phyloP scores from a whole-genome alignment of 1,140 invertebrate genomes.

The Adelges cooleyi region DNA sequence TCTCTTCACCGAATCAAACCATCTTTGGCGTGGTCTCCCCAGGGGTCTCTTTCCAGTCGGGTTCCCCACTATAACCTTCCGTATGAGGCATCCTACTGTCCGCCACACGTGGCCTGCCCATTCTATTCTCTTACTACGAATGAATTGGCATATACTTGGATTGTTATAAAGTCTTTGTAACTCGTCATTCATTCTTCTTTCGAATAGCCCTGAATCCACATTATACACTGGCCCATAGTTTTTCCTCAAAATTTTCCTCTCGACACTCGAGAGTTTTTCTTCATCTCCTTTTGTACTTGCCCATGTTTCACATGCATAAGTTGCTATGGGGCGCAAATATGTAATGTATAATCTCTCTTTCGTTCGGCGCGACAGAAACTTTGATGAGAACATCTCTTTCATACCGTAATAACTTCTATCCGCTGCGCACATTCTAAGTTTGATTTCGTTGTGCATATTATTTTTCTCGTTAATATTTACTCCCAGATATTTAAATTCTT shows the following conservation, averaged over 20 bases:
- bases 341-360: too few relatives aligned
- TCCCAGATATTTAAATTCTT: not conserved
- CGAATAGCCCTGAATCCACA: not conserved
- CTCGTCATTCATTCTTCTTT: not conserved
- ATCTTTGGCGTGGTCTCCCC: too few relatives aligned
- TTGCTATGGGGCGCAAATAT: too few relatives aligned
- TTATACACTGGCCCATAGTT: not conserved
- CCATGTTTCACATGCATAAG: not conserved
- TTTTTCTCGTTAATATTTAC: not conserved
- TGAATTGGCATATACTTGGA: not conserved
- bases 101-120: not conserved
- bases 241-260: not conserved
- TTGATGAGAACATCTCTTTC: too few relatives aligned
- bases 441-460: not conserved
- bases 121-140: not conserved
- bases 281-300: not conserved
- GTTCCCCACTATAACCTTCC: not conserved
- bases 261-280: not conserved
- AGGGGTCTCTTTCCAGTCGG: too few relatives aligned
- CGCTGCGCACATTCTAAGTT: not conserved
- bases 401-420: not conserved
- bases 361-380: too few relatives aligned
- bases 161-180: not conserved
- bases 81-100: not conserved
- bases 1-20: too few relatives aligned